phyloP scores from a whole-genome alignment of 2,113 vertebrate genomes.

The Notiomystis cincta region DNA sequence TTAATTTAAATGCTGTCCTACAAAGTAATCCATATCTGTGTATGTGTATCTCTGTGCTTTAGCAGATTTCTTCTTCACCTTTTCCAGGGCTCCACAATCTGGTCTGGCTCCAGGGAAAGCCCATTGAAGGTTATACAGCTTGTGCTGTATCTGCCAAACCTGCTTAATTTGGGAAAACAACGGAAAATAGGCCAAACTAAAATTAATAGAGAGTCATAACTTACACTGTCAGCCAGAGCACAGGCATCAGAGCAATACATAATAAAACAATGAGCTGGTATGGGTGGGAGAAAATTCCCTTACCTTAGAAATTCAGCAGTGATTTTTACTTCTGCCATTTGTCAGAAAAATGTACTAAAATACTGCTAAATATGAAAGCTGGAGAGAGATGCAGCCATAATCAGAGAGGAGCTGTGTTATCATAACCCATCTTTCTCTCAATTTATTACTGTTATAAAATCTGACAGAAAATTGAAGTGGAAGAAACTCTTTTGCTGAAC shows the following conservation, averaged over 20 bases:
- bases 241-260: not conserved
- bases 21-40: not conserved
- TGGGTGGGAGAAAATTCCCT: not conserved
- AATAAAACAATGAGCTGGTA: not conserved
- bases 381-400: not conserved
- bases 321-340: not conserved
- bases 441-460: not conserved
- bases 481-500: not conserved
- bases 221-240: not conserved
- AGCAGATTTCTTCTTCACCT: not conserved
- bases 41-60: not conserved
- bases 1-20: not conserved
- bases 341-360: not conserved
- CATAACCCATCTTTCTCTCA: not conserved
- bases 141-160: not conserved
- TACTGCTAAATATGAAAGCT: not conserved
- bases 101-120: not conserved
- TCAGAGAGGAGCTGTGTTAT: not conserved
- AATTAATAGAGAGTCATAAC: not conserved
- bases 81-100: not conserved
- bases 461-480: not conserved
- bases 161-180: not conserved
- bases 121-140: not conserved
- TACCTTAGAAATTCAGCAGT: not conserved
- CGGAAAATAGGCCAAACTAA: not conserved